Evolutionary conservation across 2,888 invertebrate species (phyloP), one percentile per base, ranked within the genome.

Genomic region (Ischnus inquisitorius): DNA sequence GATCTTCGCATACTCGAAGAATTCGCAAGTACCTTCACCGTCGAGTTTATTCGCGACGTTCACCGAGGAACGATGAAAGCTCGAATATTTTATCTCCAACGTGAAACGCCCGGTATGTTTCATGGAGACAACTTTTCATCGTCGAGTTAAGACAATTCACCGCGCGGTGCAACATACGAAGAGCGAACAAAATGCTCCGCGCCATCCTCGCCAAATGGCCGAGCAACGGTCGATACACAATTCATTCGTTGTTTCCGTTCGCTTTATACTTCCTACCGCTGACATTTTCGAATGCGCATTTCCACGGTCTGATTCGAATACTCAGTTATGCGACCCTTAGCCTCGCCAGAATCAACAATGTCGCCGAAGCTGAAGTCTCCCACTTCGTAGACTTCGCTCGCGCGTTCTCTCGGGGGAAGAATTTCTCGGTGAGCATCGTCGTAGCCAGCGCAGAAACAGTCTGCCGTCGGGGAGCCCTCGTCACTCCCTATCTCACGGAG

Each of bases 271-370:
- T n/a, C n/a, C 62, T 34, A 39, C 4, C 14, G 62, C 64, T 43
- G 69, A 79, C 46, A 64, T 65, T 79, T 79, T 75, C 64, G 39
- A 41, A 79, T 25, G 46, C 48, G 72, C 60, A 34, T 46, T 76
- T 71, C 28, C 65, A 46, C 54, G 22, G 28, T 74, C 51, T 57
- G 46, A 60, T 83, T 76, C 64, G 69, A 72, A 79, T 76, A 76
- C 76, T 83, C 71, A 34, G 79, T 83, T 83, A 79, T 83, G 71
- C 79, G 75, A 72, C 67, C 76, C 79, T 68, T 46, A 60, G 76
- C 43, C 77, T 19, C 57, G 46, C 19, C 82, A 80, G 80, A 83
- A 72, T 83, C 83, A 85, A 85, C 76, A 85, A 77, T 80, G 82
- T 79, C 79, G 65, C 72, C 71, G 60, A 71, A 60, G 43, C 72